phyloP scores from a whole-genome alignment of 2,113 vertebrate genomes.

The Verasper variegatus region DNA sequence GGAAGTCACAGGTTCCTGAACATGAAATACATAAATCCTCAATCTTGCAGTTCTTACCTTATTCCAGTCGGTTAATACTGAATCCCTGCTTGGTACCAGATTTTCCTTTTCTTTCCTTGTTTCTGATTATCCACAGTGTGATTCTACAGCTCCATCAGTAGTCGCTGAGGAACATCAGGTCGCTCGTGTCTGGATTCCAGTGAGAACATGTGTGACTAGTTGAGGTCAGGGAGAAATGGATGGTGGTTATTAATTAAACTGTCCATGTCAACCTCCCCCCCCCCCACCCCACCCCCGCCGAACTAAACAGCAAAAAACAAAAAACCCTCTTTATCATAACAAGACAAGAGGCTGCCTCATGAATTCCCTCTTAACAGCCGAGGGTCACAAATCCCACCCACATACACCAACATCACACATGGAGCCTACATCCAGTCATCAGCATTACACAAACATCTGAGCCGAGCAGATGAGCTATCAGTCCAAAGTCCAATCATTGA shows the following conservation, averaged over 20 bases:
- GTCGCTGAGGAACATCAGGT: conserved; percentile 51
- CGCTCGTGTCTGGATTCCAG: conserved; percentile 58
- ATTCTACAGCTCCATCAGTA: conserved; percentile 61
- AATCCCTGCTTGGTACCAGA: conserved; percentile 16
- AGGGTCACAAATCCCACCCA: conserved; percentile 53
- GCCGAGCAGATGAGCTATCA: background rate
- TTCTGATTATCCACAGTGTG: conserved; percentile 25
- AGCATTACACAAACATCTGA: conserved; percentile 27
- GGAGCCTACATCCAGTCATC: conserved; percentile 26
- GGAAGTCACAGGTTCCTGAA: background rate
- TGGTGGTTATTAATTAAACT: conserved; percentile 89
- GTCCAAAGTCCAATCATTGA: background rate
- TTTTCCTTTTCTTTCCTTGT: conserved; percentile 1
- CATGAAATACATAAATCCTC: conserved; percentile 27
- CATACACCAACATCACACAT: conserved; percentile 49
- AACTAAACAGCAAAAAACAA: conserved; percentile 19
- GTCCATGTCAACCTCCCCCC: conserved; percentile 59
- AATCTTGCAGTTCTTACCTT: conserved; percentile 59
- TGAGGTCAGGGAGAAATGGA: conserved; percentile 79
- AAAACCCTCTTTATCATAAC: conserved; percentile 70
- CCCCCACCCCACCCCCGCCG: conserved; percentile 8
- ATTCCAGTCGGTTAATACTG: conserved; percentile 11
- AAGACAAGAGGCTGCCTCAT: conserved; percentile 57
- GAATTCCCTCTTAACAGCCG: conserved; percentile 39
- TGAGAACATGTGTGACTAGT: conserved; percentile 60